phyloP scores from a whole-genome alignment of 2,888 invertebrate species.

The Cenopis cana region DNA sequence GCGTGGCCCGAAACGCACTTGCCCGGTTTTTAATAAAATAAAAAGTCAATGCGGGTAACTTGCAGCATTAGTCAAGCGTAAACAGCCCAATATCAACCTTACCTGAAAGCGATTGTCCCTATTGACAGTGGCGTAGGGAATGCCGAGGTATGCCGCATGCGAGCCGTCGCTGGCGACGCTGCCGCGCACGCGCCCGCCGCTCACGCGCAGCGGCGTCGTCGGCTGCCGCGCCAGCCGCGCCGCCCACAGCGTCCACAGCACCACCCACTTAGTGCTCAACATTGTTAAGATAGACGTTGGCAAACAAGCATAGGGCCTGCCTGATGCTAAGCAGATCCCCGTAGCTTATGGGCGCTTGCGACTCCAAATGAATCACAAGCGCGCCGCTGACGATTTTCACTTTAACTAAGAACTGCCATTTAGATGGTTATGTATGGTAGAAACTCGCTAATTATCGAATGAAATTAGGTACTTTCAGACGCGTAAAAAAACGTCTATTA shows the following conservation, averaged over 20 bases:
- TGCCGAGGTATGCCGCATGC: conserved; percentile 60
- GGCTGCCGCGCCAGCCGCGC: conserved; percentile 69
- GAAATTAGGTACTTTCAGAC: no score
- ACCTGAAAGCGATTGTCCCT: conserved; percentile 65
- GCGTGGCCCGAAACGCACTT: no score
- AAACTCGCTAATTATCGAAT: no score
- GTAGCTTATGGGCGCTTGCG: neutral
- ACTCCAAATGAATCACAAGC: neutral
- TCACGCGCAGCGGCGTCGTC: conserved; percentile 57
- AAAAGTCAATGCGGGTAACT: no score
- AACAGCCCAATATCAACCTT: no score
- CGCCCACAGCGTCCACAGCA: conserved; percentile 74
- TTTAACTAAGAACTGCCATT: no score
- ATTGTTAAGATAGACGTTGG: neutral
- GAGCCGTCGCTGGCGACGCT: conserved; percentile 62
- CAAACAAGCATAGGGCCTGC: neutral
- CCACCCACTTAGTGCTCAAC: conserved; percentile 62
- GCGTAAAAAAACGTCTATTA: no score
- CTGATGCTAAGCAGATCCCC: neutral
- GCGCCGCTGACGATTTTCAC: no score
- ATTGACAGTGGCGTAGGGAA: conserved; percentile 68
- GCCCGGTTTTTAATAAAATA: no score
- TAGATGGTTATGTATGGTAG: no score
- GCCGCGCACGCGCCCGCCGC: conserved; percentile 65
- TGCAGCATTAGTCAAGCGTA: no score